A percentile compares a stretch with the other conserved stretches of the same genome.
These are phyloP conservation scores for Pseudomyrmex pallidus DNA, from an alignment of 1,140 invertebrate species.

Conservation along the genomic window DNA sequence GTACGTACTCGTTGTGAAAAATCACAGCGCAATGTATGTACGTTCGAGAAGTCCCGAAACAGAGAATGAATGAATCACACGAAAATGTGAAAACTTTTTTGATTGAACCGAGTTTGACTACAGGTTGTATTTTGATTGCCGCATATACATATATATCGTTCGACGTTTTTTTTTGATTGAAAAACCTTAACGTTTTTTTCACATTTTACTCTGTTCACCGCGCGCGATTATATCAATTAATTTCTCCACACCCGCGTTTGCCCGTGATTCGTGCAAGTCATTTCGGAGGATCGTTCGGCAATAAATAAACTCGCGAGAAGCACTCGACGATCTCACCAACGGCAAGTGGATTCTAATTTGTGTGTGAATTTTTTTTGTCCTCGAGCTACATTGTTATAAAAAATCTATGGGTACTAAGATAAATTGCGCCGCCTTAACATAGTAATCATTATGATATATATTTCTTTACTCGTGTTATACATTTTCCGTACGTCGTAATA, in stretches of 20 bases:
- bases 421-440: constrained; percentile 61
- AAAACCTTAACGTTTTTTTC: constrained; percentile 7
- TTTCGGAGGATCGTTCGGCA: no score
- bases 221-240: no score
- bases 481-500: constrained; percentile 58
- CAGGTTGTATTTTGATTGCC: constrained; percentile 16
- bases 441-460: constrained; percentile 69
- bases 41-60: no score
- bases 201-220: not conserved
- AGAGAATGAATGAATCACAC: not conserved
- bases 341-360: constrained; percentile 1
- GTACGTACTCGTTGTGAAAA: constrained; percentile 10
- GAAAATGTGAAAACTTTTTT: constrained; percentile 24
- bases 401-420: constrained; percentile 70
- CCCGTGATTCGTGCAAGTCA: no score
- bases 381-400: constrained; percentile 70
- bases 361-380: not conserved
- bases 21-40: constrained; percentile 9
- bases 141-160: not conserved
- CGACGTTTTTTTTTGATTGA: constrained; percentile 11
- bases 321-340: constrained; percentile 18
- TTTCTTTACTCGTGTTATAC: constrained; percentile 60
- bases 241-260: no score
- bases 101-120: constrained; percentile 27
- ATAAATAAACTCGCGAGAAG: not conserved